These are phyloP conservation scores for Taeniopygia guttata DNA, from an alignment of 2,797 vertebrate genomes.

Conservation along the genomic window DNA sequence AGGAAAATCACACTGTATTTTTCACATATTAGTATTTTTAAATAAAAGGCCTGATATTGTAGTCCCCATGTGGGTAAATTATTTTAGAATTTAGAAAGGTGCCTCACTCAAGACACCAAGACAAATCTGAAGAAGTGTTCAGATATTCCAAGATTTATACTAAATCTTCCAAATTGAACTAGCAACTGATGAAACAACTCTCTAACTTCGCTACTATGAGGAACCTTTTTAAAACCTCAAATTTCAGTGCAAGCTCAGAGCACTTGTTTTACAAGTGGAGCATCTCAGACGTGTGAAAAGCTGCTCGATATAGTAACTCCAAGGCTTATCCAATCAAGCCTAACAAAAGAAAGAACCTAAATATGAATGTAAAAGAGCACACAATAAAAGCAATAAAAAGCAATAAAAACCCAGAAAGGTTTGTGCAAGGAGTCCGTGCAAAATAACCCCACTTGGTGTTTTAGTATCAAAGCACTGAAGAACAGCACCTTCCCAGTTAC, in stretches of 20 bases:
- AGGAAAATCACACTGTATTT: background rate
- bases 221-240: background rate
- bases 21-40: background rate
- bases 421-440: background rate
- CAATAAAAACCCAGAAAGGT: background rate
- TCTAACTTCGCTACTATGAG: background rate
- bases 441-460: conserved; percentile 3
- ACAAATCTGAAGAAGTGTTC: background rate
- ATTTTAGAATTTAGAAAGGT: background rate
- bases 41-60: background rate
- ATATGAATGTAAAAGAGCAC: background rate
- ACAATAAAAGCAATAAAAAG: background rate
- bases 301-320: background rate
- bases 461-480: background rate
- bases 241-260: background rate
- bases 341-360: background rate
- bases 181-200: background rate
- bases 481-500: background rate
- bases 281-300: background rate
- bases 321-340: background rate
- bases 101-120: background rate
- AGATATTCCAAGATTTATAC: background rate
- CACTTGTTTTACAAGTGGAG: background rate
- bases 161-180: background rate
- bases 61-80: background rate